phyloP scores from a whole-genome alignment of 1,140 invertebrate species.

The Aphelenchoides fujianensis region DNA sequence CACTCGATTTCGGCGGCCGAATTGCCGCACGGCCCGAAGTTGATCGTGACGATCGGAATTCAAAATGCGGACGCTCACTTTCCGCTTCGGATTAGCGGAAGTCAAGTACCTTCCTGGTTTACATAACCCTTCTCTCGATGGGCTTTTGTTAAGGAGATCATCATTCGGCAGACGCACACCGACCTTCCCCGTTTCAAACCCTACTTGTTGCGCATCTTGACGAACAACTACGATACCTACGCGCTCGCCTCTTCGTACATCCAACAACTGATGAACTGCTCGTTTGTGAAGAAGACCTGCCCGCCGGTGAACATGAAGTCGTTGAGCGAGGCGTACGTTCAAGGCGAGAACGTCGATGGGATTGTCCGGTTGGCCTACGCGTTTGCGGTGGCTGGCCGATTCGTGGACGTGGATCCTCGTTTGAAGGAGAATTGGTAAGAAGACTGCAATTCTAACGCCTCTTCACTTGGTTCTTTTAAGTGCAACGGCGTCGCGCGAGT shows the following conservation, averaged over 20 bases:
- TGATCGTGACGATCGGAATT: constrained; percentile 5
- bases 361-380: constrained; percentile 53
- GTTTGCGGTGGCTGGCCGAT: constrained; percentile 46
- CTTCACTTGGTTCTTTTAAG: too few species aligned
- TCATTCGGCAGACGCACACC: constrained; percentile 31
- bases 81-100: constrained; percentile 3
- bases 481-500: neutral
- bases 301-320: constrained; percentile 6
- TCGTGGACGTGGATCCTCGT: constrained; percentile 34
- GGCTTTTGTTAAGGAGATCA: constrained; percentile 37
- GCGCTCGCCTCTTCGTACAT: constrained; percentile 51
- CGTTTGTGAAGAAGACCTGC: constrained; percentile 8
- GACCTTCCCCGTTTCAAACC: constrained; percentile 50
- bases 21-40: neutral
- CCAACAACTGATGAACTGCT: constrained; percentile 47
- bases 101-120: neutral
- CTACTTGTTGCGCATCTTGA: constrained; percentile 55
- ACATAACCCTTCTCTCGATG: neutral
- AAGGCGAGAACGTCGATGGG: constrained; percentile 32
- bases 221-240: constrained; percentile 57
- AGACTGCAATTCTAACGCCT: constrained; percentile 10
- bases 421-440: too few species aligned
- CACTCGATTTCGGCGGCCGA: too few species aligned
- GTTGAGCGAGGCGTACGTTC: constrained; percentile 19
- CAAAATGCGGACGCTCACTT: neutral